A percentile compares a stretch with the other conserved stretches of the same genome.
Conservation (phyloP, 2,113 vertebrate genomes). For the Heptranchias perlo region DNA sequence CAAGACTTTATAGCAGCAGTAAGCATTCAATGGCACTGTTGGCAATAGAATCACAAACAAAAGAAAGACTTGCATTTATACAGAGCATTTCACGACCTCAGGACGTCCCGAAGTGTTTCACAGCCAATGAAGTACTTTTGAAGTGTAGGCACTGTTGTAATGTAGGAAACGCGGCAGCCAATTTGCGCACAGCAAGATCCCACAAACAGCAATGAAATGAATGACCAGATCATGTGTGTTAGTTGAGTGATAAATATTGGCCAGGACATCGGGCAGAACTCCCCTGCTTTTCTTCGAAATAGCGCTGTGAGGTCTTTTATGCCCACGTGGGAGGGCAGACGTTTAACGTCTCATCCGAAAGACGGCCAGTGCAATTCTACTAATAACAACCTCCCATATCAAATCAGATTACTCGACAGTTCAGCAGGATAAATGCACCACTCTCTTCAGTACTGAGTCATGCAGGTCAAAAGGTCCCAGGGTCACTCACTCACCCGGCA, state of each 20-base stretch:
- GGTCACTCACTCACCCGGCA: background rate
- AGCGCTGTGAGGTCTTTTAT: background rate
- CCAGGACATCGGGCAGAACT: background rate
- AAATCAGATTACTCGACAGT: background rate
- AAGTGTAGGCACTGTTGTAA: background rate
- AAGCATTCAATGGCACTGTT: background rate
- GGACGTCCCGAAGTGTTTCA: background rate
- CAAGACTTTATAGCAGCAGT: background rate
- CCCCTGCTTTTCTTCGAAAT: background rate
- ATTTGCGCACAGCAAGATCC: background rate
- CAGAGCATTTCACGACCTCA: background rate
- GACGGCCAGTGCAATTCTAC: background rate
- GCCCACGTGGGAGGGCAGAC: background rate
- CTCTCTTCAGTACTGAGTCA: background rate
- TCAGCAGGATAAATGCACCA: background rate
- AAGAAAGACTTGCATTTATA: background rate
- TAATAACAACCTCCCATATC: background rate
- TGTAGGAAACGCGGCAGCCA: background rate
- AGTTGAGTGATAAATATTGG: background rate
- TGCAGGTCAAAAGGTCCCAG: background rate
- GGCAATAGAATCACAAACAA: background rate
- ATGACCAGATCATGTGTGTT: background rate
- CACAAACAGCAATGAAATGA: background rate
- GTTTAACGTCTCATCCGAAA: background rate
- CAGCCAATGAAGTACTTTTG: background rate